A percentile compares a stretch with the other conserved stretches of the same genome.
Evolutionary conservation across 2,797 vertebrate genomes (phyloP).

Genomic region (Huso huso): DNA sequence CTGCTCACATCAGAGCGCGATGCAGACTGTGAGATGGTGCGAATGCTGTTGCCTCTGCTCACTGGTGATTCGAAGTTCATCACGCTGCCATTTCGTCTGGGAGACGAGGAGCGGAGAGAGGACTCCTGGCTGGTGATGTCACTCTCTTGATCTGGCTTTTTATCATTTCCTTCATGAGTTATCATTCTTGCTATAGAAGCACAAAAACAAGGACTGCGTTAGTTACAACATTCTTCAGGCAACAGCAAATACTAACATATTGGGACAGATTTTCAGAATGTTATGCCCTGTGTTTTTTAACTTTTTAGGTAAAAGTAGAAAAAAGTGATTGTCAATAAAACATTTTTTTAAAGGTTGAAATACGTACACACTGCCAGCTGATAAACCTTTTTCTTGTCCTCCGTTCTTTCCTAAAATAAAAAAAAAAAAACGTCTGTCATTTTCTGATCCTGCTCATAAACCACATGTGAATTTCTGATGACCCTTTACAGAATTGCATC

Average conservation of each 20-base stretch:
- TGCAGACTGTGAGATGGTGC: conserved; percentile 65
- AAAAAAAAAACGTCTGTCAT: not conserved
- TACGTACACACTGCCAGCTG: conserved; percentile 79
- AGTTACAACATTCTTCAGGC: not conserved
- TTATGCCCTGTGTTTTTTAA: not conserved
- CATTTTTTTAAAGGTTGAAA: not conserved
- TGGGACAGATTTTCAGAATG: not conserved
- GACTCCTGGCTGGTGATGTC: conserved; percentile 65
- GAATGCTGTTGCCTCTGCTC: conserved; percentile 60
- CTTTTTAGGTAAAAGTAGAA: not conserved
- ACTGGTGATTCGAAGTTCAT: conserved; percentile 61
- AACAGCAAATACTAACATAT: not conserved
- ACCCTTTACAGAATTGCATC: too few species aligned
- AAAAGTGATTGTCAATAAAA: too few species aligned
- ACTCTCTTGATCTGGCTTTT: conserved; percentile 61
- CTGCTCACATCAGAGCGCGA: conserved; percentile 49
- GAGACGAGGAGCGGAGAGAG: conserved; percentile 51
- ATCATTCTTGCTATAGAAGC: conserved; percentile 65
- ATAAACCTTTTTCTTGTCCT: conserved; percentile 92
- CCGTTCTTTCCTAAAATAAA: conserved; percentile 73
- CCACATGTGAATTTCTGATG: too few species aligned
- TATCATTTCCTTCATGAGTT: conserved; percentile 59
- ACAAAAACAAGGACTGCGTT: not conserved
- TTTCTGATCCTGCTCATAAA: too few species aligned
- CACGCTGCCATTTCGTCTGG: conserved; percentile 62